Evolutionary conservation across 2,113 vertebrate species (phyloP).

Genomic region (Eretmochelys imbricata): DNA sequence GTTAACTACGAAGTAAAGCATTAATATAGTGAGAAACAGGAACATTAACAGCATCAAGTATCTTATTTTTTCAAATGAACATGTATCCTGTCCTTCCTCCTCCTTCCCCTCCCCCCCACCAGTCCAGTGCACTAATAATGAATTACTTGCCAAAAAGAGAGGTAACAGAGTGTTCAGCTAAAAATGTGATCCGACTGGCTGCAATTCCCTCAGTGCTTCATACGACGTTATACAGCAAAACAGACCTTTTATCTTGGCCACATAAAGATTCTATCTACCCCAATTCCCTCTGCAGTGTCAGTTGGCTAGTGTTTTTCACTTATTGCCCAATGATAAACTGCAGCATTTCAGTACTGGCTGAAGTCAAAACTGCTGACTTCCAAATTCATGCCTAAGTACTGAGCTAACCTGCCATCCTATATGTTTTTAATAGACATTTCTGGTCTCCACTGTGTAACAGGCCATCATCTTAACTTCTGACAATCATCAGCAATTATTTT

Average conservation of each 20-base stretch:
- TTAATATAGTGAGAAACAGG: neutral
- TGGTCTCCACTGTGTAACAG: neutral
- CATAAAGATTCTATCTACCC: neutral
- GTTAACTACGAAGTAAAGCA: neutral
- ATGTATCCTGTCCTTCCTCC: neutral
- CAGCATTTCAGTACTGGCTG: neutral
- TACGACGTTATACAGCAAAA: neutral
- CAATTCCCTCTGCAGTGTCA: neutral
- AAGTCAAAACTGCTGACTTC: neutral
- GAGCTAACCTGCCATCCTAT: neutral
- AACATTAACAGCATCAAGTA: neutral
- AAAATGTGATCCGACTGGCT: neutral
- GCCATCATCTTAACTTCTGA: neutral
- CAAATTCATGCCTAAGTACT: neutral
- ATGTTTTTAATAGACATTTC: neutral
- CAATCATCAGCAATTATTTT: neutral
- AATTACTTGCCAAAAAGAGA: neutral
- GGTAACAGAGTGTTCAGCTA: neutral
- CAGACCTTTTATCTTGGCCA: neutral
- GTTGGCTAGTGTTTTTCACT: neutral
- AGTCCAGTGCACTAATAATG: neutral
- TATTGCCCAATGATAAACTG: neutral
- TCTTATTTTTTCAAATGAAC: neutral
- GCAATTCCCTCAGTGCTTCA: neutral
- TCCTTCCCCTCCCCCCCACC: neutral